These are phyloP conservation scores for Microplitis deprimator DNA, from an alignment of 2,888 invertebrate species.

Conservation along the genomic window DNA sequence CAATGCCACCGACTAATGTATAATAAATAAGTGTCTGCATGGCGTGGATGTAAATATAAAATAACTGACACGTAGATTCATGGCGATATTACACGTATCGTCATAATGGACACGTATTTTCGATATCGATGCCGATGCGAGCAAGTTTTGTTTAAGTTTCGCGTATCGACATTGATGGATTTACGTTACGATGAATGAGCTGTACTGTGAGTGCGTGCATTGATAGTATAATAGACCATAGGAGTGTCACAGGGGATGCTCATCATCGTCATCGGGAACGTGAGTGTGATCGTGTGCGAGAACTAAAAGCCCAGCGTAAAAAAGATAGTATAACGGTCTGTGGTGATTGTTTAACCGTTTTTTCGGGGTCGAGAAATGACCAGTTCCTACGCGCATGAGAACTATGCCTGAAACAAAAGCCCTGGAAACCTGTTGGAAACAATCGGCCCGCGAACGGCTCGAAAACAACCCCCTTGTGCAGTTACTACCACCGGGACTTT, in stretches of 20 bases:
- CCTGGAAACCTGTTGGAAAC: constrained; percentile 69
- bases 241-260: background rate
- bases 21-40: background rate
- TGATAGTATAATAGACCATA: background rate
- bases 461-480: constrained; percentile 40
- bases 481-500: constrained; percentile 32
- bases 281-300: constrained; percentile 25
- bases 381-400: constrained; percentile 66
- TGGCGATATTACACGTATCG: background rate
- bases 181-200: constrained; percentile 21
- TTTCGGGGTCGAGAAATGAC: constrained; percentile 65
- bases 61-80: background rate
- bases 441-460: constrained; percentile 59
- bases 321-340: constrained; percentile 58
- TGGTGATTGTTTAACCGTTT: constrained; percentile 67
- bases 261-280: background rate
- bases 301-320: background rate
- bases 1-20: background rate
- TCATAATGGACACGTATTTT: background rate
- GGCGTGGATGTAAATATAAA: background rate
- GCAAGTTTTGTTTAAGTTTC: background rate
- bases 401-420: constrained; percentile 66
- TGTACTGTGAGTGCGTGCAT: background rate
- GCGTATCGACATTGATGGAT: constrained; percentile 31
- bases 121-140: background rate